Percentiles rank a stretch among this genome's conserved stretches.
Evolutionary conservation across 2,797 vertebrate genomes (phyloP).

Genomic region (Chromis chromis): DNA sequence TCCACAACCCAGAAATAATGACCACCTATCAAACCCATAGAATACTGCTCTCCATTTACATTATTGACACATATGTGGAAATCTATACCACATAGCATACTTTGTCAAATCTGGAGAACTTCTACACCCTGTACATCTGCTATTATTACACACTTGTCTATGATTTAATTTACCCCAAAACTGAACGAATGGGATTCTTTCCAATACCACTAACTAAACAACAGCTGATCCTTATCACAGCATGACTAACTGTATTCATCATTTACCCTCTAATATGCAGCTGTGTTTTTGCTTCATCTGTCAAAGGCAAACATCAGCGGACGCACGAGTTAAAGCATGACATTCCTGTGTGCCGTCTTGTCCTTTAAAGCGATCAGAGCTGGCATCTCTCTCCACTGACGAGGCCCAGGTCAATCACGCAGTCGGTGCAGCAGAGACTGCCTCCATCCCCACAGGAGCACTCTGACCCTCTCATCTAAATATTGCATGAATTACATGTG

Average conservation of each 20-base stretch:
- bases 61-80: not conserved
- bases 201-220: constrained; percentile 37
- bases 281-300: constrained; percentile 57
- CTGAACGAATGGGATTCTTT: not conserved
- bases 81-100: not conserved
- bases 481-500: constrained; percentile 84
- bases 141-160: not conserved
- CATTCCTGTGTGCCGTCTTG: constrained; percentile 54
- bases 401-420: constrained; percentile 67
- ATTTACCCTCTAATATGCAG: constrained; percentile 43
- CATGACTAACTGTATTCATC: constrained; percentile 35
- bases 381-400: constrained; percentile 61
- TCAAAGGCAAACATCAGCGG: constrained; percentile 47
- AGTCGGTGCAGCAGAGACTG: constrained; percentile 56
- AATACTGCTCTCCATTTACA: not conserved
- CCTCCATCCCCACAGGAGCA: constrained; percentile 73
- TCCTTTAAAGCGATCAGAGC: constrained; percentile 72
- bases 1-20: constrained; percentile 29
- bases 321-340: constrained; percentile 51
- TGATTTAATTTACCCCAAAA: not conserved
- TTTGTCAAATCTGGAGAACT: not conserved
- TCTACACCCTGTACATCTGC: not conserved
- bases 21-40: constrained; percentile 24
- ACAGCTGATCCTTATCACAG: constrained; percentile 34
- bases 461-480: constrained; percentile 82